Base-by-base conservation (phyloP, 2,113 vertebrate species). In the Vicugna pacos region DNA sequence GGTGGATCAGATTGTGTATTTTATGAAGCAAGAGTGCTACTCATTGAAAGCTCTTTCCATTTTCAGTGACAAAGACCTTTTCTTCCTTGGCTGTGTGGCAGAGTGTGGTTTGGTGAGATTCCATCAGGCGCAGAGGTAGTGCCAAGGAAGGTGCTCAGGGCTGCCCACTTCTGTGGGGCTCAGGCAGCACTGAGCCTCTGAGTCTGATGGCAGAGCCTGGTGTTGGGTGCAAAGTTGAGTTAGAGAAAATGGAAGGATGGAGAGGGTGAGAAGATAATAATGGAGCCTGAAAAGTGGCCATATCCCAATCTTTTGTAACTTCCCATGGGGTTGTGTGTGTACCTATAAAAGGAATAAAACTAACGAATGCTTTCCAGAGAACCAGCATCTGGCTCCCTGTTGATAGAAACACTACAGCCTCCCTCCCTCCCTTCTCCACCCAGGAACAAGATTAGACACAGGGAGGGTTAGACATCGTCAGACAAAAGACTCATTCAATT, bases 131-230 rank as follows among this genome's bases (percentile, higher is more conserved):
- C n/a, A 8, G 8, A 73, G 60, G 13, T 12, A 75, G 6, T 8
- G 0, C 38, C 24, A 3, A 72, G 81, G 19, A 20, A 38, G 12
- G 50, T 0, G 1, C 38, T 77, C 15, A 2, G 46, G 11, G 15
- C 50, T 65, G 11, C 30, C 64, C 58, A 58, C 56, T 22, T 35
- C 3, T 20, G 58, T 24, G 42, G 80, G 28, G 8, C 52, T 56
- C 52, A 32, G 54, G 69, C n/a, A 9, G 48, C 22, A 14, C 17
- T 38, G 17, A 28, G n/a, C 20, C 42, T 65, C 0, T 2, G 10
- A 46, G 24, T 67, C 46, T 87, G 54, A 30, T 3, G 0, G 10
- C 30, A 50, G 72, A 72, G 28, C 22, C 32, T 20, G 7, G 7
- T 16, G 15, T 22, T 65, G 67, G 22, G 20, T 22, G 20, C 12